Evolutionary conservation across 2,888 invertebrate species (phyloP), one percentile per base, ranked within the genome.

Genomic region (Spodoptera littoralis): DNA sequence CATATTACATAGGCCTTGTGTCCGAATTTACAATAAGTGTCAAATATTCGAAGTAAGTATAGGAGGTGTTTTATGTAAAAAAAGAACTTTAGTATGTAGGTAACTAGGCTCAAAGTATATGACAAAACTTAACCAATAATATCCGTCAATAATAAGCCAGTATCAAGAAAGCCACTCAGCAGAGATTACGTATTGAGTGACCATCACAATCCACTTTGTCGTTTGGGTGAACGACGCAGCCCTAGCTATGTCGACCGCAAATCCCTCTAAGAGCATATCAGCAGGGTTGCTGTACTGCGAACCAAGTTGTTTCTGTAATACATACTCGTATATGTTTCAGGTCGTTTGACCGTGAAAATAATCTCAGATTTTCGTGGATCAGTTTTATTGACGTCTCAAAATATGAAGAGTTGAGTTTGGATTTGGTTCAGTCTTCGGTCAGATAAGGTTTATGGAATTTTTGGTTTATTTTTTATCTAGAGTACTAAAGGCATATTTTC

Each of bases 221-320:
- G 60, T 64, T 63, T 69, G 49, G 43, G 55, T 43, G 58, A 41
- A 52, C 57, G 64, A 60, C 67, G 56, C 43, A 52, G 62, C n/a
- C 36, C 52, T 60, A 59, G 59, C 45, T 56, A 54, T 60, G 56
- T 74, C 73, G 69, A 77, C 86, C 82, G 70, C 85, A 86, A 86
- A 88, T 87, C 85, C 83, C 77, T 83, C 79, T 87, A 84, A 85
- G 84, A 82, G 83, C 81, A 79, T 82, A 80, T 79, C 85, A 83
- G 86, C 82, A 76, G 85, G 87, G 77, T 76, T 77, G 68, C 77
- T 58, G 50, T 51, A 49, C 52, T 49, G 49, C 11, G 50, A 45
- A 65, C 57, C 41, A 24, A 36, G 36, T 36, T 60, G 43, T 44
- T 52, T 47, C 22, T 46, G 47, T 46, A 51, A 45, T 55, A n/a